These are phyloP conservation scores for Bacillus rossius DNA, from an alignment of 1,140 invertebrate genomes.

Conservation along the genomic window DNA sequence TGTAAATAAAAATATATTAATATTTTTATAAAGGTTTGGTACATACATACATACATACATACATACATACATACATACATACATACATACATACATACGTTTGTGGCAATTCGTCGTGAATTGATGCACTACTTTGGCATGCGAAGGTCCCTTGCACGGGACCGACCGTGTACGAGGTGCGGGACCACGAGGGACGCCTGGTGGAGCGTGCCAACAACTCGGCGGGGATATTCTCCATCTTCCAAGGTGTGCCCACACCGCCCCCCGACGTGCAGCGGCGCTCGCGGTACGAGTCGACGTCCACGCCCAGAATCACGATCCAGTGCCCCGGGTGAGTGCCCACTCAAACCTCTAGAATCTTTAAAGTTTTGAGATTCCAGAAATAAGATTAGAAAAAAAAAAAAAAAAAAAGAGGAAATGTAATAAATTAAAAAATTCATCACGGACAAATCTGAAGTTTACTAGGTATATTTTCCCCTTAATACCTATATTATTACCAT, in stretches of 20 bases:
- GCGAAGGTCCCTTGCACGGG: conserved; percentile 44
- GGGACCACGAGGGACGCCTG: conserved; percentile 44
- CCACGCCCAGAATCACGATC: conserved; percentile 31
- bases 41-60: neutral
- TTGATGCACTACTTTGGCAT: no score
- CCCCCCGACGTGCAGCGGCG: conserved; percentile 36
- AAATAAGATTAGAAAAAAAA: conserved; percentile 8
- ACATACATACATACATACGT: neutral
- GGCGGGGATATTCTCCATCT: conserved; percentile 50
- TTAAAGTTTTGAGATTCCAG: conserved; percentile 3
- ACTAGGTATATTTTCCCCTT: no score
- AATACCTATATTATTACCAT: no score
- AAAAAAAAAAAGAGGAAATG: no score
- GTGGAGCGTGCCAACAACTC: conserved; percentile 55
- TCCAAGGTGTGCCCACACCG: conserved; percentile 45
- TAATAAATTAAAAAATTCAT: no score
- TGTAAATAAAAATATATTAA: neutral
- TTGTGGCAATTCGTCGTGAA: neutral
- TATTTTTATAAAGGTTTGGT: neutral
- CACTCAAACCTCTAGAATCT: neutral
- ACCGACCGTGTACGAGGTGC: conserved; percentile 46
- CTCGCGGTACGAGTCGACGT: conserved; percentile 24
- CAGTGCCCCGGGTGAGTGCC: conserved; percentile 49
- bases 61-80: neutral
- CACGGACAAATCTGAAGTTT: no score